A percentile compares a stretch with the other conserved stretches of the same genome.
These are phyloP conservation scores for Drosophila nigricruria DNA, from an alignment of 2,888 invertebrate species.

Conservation along the genomic window DNA sequence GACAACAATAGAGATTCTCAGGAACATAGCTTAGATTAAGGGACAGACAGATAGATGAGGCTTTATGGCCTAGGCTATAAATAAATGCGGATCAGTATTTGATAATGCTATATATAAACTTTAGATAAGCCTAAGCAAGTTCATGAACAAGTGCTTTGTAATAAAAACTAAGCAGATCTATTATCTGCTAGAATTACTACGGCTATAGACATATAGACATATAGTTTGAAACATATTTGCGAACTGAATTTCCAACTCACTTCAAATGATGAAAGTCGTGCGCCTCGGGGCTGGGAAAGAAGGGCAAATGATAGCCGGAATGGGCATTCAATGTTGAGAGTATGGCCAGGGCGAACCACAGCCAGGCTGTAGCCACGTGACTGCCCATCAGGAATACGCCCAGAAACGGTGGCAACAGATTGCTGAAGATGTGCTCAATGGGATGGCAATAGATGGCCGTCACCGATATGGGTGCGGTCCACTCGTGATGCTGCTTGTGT, in stretches of 20 bases:
- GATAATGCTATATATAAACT: not conserved
- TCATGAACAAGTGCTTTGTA: not conserved
- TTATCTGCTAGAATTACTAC: not conserved
- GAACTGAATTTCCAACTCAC: conserved; percentile 85
- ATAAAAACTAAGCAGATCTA: conserved; percentile 4
- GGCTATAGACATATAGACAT: not conserved
- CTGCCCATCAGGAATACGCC: conserved; percentile 91
- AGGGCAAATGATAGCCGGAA: conserved; percentile 94
- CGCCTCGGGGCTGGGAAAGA: conserved; percentile 93
- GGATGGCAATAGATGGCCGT: conserved; percentile 93
- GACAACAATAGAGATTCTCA: not conserved
- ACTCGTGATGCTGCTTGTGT: conserved; percentile 95
- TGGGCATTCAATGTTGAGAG: conserved; percentile 92
- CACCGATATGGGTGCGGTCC: conserved; percentile 94
- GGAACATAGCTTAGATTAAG: not conserved
- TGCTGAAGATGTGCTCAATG: conserved; percentile 91
- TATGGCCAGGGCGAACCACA: conserved; percentile 93
- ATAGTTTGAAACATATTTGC: too few species aligned
- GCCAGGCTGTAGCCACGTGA: conserved; percentile 91
- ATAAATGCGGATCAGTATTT: not conserved
- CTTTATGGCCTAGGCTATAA: not conserved
- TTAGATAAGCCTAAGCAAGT: conserved; percentile 1
- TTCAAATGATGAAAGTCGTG: conserved; percentile 95
- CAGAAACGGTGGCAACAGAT: conserved; percentile 90
- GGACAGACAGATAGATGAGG: not conserved